A percentile compares a stretch with the other conserved stretches of the same genome.
phyloP scores from a whole-genome alignment of 2,888 invertebrate genomes.

The Adelognathus sp. region DNA sequence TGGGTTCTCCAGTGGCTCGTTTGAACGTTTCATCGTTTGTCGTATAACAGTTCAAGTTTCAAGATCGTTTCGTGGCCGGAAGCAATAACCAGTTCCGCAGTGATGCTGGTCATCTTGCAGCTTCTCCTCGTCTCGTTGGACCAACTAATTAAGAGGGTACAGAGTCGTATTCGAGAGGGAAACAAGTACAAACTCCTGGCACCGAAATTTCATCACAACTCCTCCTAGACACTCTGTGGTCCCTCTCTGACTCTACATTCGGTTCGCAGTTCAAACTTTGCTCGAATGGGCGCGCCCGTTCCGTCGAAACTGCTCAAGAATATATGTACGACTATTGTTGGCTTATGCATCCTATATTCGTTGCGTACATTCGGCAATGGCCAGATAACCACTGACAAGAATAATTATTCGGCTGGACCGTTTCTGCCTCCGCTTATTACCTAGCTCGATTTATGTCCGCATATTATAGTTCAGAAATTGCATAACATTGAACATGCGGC shows the following conservation, averaged over 20 bases:
- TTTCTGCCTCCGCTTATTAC: constrained; percentile 10
- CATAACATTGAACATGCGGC: constrained; percentile 79
- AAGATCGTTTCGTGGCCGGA: constrained; percentile 60
- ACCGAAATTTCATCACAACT: constrained; percentile 23
- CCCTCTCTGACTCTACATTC: constrained; percentile 37
- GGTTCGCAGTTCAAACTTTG: constrained; percentile 50
- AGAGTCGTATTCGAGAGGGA: constrained; percentile 52
- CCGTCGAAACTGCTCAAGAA: constrained; percentile 65
- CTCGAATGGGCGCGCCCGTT: constrained; percentile 67
- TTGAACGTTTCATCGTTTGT: constrained; percentile 1
- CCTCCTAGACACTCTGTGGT: constrained; percentile 17
- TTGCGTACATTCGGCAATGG: constrained; percentile 57
- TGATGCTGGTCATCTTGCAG: constrained; percentile 59
- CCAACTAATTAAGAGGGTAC: constrained; percentile 64
- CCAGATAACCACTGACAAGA: constrained; percentile 32
- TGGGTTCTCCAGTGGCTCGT: constrained; percentile 34
- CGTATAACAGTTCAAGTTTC: constrained; percentile 51
- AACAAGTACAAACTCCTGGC: constrained; percentile 46
- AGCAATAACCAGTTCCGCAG: constrained; percentile 51
- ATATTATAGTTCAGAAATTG: constrained; percentile 73
- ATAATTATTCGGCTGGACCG: constrained; percentile 47
- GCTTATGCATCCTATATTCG: constrained; percentile 10
- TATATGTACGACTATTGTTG: constrained; percentile 57
- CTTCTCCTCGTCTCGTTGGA: constrained; percentile 53
- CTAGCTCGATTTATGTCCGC: constrained; percentile 13